Evolutionary conservation across 2,888 invertebrate species (phyloP).

Genomic region (Phaonia tiefii): DNA sequence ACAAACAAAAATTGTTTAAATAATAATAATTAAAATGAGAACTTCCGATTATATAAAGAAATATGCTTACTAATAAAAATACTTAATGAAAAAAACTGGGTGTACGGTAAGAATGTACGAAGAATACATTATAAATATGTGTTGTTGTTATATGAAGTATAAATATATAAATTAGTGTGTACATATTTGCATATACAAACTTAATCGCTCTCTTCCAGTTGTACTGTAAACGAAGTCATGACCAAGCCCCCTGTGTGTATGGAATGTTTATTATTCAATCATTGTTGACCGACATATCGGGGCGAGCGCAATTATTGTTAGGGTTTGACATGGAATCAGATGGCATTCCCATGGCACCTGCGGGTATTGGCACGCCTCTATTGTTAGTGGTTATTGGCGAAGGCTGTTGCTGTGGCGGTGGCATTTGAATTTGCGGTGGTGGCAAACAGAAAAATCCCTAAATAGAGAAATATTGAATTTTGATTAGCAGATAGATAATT

Average conservation of each 20-base stretch:
- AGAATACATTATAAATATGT: slow-evolving; percentile 51
- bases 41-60: slow-evolving; percentile 38
- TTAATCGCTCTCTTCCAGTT: slow-evolving; percentile 3
- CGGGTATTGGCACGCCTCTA: slow-evolving; percentile 7
- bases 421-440: slow-evolving; percentile 62
- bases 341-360: background rate
- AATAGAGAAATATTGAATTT: background rate
- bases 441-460: slow-evolving; percentile 69
- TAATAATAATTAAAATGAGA: slow-evolving; percentile 29
- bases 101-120: slow-evolving; percentile 51
- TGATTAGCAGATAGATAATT: background rate
- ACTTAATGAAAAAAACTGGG: slow-evolving; percentile 21
- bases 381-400: slow-evolving; percentile 28
- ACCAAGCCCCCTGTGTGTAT: background rate
- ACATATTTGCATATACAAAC: background rate
- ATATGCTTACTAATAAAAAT: slow-evolving; percentile 41
- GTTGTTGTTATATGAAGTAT: background rate
- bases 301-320: slow-evolving; percentile 34
- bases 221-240: background rate
- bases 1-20: slow-evolving; percentile 17
- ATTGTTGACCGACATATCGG: slow-evolving; percentile 35
- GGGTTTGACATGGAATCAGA: slow-evolving; percentile 18
- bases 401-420: slow-evolving; percentile 33
- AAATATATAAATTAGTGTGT: background rate
- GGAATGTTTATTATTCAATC: slow-evolving; percentile 30